Conservation (phyloP, 2,888 invertebrate genomes). For the Zeuzera pyrina region DNA sequence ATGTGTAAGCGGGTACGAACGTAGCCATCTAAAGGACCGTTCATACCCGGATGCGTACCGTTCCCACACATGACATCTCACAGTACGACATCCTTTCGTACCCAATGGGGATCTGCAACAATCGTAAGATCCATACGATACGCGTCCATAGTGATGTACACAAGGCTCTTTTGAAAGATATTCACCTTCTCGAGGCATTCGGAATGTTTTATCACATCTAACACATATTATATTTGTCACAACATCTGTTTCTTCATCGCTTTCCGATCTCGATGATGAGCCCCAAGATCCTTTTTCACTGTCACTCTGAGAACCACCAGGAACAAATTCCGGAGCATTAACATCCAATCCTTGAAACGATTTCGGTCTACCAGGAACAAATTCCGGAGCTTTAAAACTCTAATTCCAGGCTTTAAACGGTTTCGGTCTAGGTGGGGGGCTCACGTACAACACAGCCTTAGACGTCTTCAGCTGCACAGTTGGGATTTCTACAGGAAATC, state of each 20-base stretch:
- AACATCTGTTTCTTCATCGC: constrained; percentile 70
- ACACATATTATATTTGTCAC: constrained; percentile 78
- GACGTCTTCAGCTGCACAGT: constrained; percentile 72
- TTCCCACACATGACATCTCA: constrained; percentile 84
- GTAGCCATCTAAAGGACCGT: constrained; percentile 81
- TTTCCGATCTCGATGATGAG: constrained; percentile 70
- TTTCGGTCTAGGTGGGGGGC: constrained; percentile 62
- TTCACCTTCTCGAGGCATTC: constrained; percentile 78
- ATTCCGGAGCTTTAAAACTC: no score
- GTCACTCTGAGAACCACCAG: constrained; percentile 64
- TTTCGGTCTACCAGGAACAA: no score
- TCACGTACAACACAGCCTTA: constrained; percentile 76
- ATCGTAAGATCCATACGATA: constrained; percentile 72
- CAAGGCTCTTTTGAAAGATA: constrained; percentile 84
- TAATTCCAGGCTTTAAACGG: no score
- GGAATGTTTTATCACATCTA: constrained; percentile 81
- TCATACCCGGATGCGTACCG: constrained; percentile 78
- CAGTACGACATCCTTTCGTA: constrained; percentile 77
- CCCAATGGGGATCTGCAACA: constrained; percentile 75
- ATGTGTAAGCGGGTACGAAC: constrained; percentile 72
- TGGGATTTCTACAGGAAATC: constrained; percentile 82
- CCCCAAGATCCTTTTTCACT: constrained; percentile 71
- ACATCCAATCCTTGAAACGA: constrained; percentile 70
- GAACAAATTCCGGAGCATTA: constrained; percentile 80
- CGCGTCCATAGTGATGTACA: constrained; percentile 90